Evolutionary conservation across 1,140 invertebrate genomes (phyloP).

Genomic region (Whitmania pigra): DNA sequence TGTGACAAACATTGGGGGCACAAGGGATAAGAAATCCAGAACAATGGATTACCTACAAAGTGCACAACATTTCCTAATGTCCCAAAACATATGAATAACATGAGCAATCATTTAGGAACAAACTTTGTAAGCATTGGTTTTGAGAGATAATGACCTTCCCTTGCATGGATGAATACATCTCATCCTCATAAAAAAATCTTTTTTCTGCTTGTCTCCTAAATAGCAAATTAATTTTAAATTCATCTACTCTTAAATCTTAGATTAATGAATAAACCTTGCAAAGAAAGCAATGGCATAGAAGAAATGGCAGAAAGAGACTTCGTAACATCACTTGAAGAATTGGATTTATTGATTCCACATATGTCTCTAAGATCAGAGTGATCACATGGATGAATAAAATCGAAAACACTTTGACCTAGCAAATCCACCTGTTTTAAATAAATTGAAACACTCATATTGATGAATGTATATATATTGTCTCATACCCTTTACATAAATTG

Average conservation of each 20-base stretch:
- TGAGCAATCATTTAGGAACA: not conserved
- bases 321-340: conserved; percentile 35
- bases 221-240: too few species aligned
- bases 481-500: too few species aligned
- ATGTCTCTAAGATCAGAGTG: conserved; percentile 77
- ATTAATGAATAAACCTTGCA: too few species aligned
- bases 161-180: not conserved
- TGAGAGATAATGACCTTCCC: not conserved
- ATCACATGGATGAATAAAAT: conserved; percentile 61
- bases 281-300: too few species aligned
- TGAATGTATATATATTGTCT: too few species aligned
- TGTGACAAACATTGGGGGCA: too few species aligned
- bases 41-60: not conserved
- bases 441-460: too few species aligned
- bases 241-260: too few species aligned
- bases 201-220: not conserved
- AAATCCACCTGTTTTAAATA: conserved; percentile 32
- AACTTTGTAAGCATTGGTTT: conserved; percentile 12
- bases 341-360: conserved; percentile 36
- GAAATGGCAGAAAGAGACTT: conserved; percentile 22
- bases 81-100: not conserved
- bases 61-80: not conserved
- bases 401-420: conserved; percentile 35
- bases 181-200: conserved; percentile 6
- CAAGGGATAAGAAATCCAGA: conserved; percentile 7